phyloP scores from a whole-genome alignment of 2,797 vertebrate species.

The Potorous gilbertii region DNA sequence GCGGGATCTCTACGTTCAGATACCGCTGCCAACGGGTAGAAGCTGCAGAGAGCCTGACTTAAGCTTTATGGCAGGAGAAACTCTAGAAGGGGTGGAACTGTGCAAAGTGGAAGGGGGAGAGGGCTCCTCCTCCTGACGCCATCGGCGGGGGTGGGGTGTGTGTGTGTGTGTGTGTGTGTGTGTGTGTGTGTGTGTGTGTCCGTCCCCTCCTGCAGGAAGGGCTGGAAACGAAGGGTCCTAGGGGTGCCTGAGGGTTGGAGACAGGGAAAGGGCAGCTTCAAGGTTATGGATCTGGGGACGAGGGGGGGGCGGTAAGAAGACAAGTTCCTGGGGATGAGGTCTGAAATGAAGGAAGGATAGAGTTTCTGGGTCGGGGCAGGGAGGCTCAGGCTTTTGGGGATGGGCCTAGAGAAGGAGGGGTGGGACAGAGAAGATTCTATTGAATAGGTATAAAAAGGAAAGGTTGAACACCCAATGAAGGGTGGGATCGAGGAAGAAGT shows the following conservation, averaged over 20 bases:
- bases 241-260: not conserved
- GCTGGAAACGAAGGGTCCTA: not conserved
- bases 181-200: no score
- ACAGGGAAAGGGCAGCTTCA: not conserved
- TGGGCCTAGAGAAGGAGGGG: not conserved
- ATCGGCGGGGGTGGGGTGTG: no score
- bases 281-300: not conserved
- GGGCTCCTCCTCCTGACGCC: not conserved
- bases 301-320: not conserved
- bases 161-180: not conserved
- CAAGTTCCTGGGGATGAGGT: not conserved
- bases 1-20: not conserved
- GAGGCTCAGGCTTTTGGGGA: not conserved
- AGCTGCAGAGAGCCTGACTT: not conserved
- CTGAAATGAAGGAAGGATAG: not conserved
- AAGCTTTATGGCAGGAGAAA: not conserved
- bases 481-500: not conserved
- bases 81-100: not conserved
- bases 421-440: not conserved
- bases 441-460: not conserved
- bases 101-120: not conserved
- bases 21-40: not conserved
- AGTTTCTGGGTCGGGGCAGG: not conserved
- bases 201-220: not conserved
- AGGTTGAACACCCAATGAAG: not conserved